Evolutionary conservation across 1,140 invertebrate genomes (phyloP).

Genomic region (Dufourea novaeangliae): DNA sequence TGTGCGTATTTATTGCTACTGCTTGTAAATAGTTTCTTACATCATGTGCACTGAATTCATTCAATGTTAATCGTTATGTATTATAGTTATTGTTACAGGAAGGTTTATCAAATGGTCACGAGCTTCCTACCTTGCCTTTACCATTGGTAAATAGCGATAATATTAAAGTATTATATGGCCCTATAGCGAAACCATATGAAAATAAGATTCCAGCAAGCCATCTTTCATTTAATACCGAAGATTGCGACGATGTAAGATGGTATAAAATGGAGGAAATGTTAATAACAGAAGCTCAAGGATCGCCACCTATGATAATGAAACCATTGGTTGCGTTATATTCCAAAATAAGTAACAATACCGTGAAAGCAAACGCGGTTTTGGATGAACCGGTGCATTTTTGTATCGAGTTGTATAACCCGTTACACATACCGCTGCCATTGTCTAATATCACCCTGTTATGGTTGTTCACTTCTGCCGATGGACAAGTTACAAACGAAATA

Average conservation of each 20-base stretch:
- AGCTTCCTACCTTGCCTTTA: slow-evolving; percentile 85
- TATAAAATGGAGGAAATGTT: slow-evolving; percentile 90
- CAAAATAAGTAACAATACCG: slow-evolving; percentile 85
- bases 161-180: slow-evolving; percentile 86
- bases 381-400: slow-evolving; percentile 92
- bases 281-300: slow-evolving; percentile 86
- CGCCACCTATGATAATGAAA: slow-evolving; percentile 89
- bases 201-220: slow-evolving; percentile 69
- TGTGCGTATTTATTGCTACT: slow-evolving; percentile 80
- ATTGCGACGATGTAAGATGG: slow-evolving; percentile 83
- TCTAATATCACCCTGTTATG: slow-evolving; percentile 91
- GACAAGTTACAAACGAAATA: slow-evolving; percentile 76
- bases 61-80: slow-evolving; percentile 8
- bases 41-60: not conserved
- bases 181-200: slow-evolving; percentile 74
- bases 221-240: slow-evolving; percentile 72
- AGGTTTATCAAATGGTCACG: slow-evolving; percentile 79
- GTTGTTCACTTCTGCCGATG: slow-evolving; percentile 84
- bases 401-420: slow-evolving; percentile 89
- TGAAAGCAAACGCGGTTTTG: slow-evolving; percentile 86
- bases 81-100: slow-evolving; percentile 80
- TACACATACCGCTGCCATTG: slow-evolving; percentile 89
- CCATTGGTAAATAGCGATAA: slow-evolving; percentile 86
- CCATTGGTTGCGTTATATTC: slow-evolving; percentile 88
- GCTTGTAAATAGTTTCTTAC: slow-evolving; percentile 3